Percentiles rank a stretch among this genome's conserved stretches.
Evolutionary conservation across 2,888 invertebrate species (phyloP).

Genomic region (Eurytoma californica): DNA sequence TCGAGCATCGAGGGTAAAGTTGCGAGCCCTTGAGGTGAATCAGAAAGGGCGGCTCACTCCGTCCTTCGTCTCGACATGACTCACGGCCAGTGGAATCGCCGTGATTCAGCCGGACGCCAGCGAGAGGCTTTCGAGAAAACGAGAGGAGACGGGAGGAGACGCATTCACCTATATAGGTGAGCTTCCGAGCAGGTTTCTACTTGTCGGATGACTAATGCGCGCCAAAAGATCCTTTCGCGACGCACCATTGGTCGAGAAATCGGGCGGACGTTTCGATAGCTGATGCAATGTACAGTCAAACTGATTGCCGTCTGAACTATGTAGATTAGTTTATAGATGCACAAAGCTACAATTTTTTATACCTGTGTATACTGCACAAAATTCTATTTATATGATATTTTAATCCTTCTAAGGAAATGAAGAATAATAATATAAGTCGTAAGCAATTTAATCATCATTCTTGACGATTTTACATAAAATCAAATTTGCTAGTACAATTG

Average conservation of each 20-base stretch:
- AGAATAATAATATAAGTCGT: no score
- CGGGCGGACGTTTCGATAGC: not conserved
- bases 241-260: not conserved
- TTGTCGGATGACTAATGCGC: constrained; percentile 27
- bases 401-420: no score
- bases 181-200: constrained; percentile 9
- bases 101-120: constrained; percentile 2
- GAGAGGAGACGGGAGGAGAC: not conserved
- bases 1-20: constrained; percentile 7
- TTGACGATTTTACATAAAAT: no score
- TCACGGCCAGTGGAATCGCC: constrained; percentile 3
- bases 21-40: constrained; percentile 3
- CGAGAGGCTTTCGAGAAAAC: not conserved
- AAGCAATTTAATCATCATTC: no score
- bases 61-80: no score
- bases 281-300: no score
- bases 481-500: no score
- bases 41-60: not conserved
- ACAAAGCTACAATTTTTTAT: no score
- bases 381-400: no score
- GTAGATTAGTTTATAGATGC: no score
- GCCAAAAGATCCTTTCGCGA: not conserved
- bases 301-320: no score
- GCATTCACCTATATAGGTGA: not conserved
- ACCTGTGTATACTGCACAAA: no score